Evolutionary conservation across 2,888 invertebrate species (phyloP), one percentile per base, ranked within the genome.

Genomic region (Sinohyriopsis cumingii): DNA sequence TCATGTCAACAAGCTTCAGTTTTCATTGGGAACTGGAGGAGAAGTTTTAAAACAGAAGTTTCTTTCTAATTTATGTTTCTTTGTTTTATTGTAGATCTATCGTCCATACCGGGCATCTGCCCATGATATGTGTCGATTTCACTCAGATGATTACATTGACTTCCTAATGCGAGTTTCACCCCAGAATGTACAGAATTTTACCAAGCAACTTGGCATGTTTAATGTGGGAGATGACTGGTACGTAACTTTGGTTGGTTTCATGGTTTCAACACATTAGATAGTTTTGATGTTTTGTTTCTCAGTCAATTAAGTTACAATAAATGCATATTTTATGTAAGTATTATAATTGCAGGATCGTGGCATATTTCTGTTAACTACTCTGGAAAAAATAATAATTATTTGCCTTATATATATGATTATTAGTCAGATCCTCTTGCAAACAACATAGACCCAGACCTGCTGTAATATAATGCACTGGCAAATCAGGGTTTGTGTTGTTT

Each of bases 61-160:
- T 45, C 3, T 15, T 56, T 33, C 59, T 65, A 12, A 62, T 20
- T 57, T 24, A 61, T 22, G 15, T 33, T 45, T 63, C 28, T 45
- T 68, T 60, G 60, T 75, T 60, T 71, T 73, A 69, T 80, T 81
- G 54, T 94, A 97, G 90, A 95, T 98, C 67, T 98, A 98, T 88
- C 93, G 96, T 65, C 98, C 99, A 0, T 98, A 98, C 87, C 91
- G 95, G 86, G 99, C 99, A 1, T 96, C 95, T 86, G 95, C 95
- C 4, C 96, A 97, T 88, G 99, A 99, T 88, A 98, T 99, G 98
- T 95, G 96, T 75, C 92, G 97, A 22, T 99, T 99, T 89, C 99
- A 99, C 89, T 96, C 98, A 9, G 96, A 98, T 86, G 99, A 99
- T 84, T 99, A 99, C 86, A 96, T 99, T 72, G 96, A 98, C 86